Percentiles rank a stretch among this genome's conserved stretches.
phyloP scores from a whole-genome alignment of 2,113 vertebrate genomes.

The Tupaia chinensis region DNA sequence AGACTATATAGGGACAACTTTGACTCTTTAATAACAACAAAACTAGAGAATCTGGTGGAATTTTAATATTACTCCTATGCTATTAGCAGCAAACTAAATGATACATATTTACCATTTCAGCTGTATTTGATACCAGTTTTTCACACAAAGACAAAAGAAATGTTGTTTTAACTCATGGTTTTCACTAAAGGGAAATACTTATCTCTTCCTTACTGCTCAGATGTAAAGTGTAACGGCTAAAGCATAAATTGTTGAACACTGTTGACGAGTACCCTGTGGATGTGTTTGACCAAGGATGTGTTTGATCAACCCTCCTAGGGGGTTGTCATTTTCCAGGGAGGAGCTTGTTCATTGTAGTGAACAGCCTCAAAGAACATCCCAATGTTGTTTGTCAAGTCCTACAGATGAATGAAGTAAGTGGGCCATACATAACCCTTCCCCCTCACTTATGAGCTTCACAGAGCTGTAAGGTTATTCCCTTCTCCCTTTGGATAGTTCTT shows the following conservation, averaged over 20 bases:
- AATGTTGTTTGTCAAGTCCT: slow-evolving; percentile 86
- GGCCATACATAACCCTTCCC: slow-evolving; percentile 87
- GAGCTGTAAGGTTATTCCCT: slow-evolving; percentile 88
- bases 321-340: slow-evolving; percentile 87
- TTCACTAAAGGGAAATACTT: slow-evolving; percentile 84
- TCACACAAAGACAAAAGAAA: slow-evolving; percentile 21
- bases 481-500: slow-evolving; percentile 81
- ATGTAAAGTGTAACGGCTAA: slow-evolving; percentile 86
- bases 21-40: not conserved
- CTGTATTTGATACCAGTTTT: slow-evolving; percentile 15
- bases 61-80: not conserved
- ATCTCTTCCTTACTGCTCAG: slow-evolving; percentile 79
- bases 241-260: slow-evolving; percentile 83
- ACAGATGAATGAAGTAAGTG: slow-evolving; percentile 90
- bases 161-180: slow-evolving; percentile 57
- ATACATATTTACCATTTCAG: not conserved
- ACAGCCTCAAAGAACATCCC: slow-evolving; percentile 85
- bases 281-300: slow-evolving; percentile 87
- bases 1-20: not conserved
- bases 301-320: slow-evolving; percentile 78
- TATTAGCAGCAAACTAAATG: not conserved
- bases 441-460: slow-evolving; percentile 85
- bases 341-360: slow-evolving; percentile 86
- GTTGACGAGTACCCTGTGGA: slow-evolving; percentile 83
- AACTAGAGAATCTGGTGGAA: not conserved